Percentiles rank a stretch among this genome's conserved stretches.
Conservation (phyloP, 2,113 vertebrate species). For the Macheiramphus alcinus region DNA sequence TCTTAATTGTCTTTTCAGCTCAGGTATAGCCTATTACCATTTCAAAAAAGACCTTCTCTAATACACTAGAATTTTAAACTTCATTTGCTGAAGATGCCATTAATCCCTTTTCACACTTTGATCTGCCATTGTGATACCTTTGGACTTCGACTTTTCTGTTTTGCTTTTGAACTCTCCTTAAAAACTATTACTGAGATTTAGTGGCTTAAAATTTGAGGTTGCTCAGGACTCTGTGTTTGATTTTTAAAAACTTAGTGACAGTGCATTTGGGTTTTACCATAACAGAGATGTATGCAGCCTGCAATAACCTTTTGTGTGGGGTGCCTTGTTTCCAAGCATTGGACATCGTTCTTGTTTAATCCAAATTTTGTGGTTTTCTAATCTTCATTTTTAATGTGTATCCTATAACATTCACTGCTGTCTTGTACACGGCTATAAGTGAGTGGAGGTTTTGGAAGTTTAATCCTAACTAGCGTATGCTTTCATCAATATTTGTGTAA, state of each 20-base stretch:
- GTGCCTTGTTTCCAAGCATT: not conserved
- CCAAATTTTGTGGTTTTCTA: not conserved
- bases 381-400: not conserved
- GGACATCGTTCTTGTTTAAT: not conserved
- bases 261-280: not conserved
- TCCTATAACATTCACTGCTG: not conserved
- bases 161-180: conserved; percentile 74
- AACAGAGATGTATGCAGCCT: not conserved
- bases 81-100: conserved; percentile 63
- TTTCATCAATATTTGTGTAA: not conserved
- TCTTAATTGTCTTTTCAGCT: conserved; percentile 82
- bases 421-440: not conserved
- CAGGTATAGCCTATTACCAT: conserved; percentile 80
- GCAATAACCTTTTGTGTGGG: not conserved
- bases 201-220: conserved; percentile 46
- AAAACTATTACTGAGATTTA: conserved; percentile 65
- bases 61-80: conserved; percentile 73
- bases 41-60: conserved; percentile 75
- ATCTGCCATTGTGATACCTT: conserved; percentile 71
- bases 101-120: conserved; percentile 80
- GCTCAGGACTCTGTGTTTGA: conserved; percentile 5
- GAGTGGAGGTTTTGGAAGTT: not conserved
- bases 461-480: not conserved
- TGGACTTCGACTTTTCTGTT: conserved; percentile 63
- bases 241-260: conserved; percentile 22